Conservation (phyloP, 1,140 invertebrate genomes). For the Carposina sasakii region DNA sequence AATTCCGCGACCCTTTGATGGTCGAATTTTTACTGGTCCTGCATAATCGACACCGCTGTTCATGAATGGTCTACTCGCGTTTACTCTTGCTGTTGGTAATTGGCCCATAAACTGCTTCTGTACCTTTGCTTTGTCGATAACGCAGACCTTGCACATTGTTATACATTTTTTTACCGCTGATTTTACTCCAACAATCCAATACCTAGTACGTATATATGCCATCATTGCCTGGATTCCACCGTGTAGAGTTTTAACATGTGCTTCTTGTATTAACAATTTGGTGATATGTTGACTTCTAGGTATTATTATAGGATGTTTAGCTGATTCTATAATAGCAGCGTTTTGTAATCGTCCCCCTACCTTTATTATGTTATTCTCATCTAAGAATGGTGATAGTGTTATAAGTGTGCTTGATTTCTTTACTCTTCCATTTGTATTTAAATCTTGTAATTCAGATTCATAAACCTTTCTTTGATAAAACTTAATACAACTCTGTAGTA, state of each 20-base stretch:
- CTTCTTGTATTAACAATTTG: not conserved
- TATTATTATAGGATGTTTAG: conserved; percentile 2
- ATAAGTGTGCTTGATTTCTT: conserved; percentile 4
- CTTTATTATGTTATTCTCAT: not conserved
- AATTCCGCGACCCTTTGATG: conserved; percentile 16
- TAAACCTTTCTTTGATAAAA: conserved; percentile 8
- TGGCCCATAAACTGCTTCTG: conserved; percentile 3
- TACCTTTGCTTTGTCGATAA: not conserved
- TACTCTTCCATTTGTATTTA: conserved; percentile 1
- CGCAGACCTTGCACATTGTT: not conserved
- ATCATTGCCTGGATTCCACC: conserved; percentile 1
- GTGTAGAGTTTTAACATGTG: not conserved
- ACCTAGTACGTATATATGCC: not conserved
- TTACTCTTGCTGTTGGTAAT: not conserved
- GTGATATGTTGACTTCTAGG: conserved; percentile 1
- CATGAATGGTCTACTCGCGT: not conserved
- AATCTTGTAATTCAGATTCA: conserved; percentile 5
- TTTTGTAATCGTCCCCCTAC: not conserved
- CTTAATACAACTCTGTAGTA: conserved; percentile 1
- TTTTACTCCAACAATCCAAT: not conserved
- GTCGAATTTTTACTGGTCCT: conserved; percentile 26
- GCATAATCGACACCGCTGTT: conserved; percentile 28
- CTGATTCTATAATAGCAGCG: not conserved
- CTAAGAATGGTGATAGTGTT: conserved; percentile 1
- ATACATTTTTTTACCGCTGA: not conserved